Conservation (phyloP, 2,797 vertebrate species). For the Percopsis omiscomaycus region DNA sequence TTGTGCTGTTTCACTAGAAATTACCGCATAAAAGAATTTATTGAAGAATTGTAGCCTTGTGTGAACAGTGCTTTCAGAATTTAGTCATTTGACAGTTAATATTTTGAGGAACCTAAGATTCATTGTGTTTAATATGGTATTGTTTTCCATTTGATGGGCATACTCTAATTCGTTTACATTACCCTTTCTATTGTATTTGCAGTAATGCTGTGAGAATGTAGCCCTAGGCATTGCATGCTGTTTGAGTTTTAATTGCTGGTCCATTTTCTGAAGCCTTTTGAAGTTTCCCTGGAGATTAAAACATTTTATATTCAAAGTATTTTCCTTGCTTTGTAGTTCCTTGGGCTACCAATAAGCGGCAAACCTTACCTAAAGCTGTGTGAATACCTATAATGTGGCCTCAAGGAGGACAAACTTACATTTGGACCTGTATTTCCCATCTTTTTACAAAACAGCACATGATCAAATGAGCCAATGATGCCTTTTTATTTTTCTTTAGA, state of each 20-base stretch:
- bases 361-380: background rate
- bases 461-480: slow-evolving; percentile 78
- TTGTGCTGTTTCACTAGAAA: slow-evolving; percentile 47
- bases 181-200: slow-evolving; percentile 26
- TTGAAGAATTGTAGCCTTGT: no score
- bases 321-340: slow-evolving; percentile 8
- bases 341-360: slow-evolving; percentile 16
- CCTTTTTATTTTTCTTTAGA: slow-evolving; percentile 81
- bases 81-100: background rate
- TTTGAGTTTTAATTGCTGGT: slow-evolving; percentile 42
- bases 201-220: slow-evolving; percentile 21
- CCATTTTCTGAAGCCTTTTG: slow-evolving; percentile 39
- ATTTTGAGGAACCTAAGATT: slow-evolving; percentile 4
- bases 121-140: slow-evolving; percentile 12
- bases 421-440: slow-evolving; percentile 41
- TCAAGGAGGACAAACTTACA: slow-evolving; percentile 39
- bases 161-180: slow-evolving; percentile 2
- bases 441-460: slow-evolving; percentile 42
- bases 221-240: slow-evolving; percentile 9
- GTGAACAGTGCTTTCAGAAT: slow-evolving; percentile 2
- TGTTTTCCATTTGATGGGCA: slow-evolving; percentile 2
- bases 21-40: background rate
- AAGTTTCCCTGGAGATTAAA: slow-evolving; percentile 39
- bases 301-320: slow-evolving; percentile 11
- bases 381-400: slow-evolving; percentile 2